Conservation (phyloP, 2,888 invertebrate species). For the Lasius platythorax region DNA sequence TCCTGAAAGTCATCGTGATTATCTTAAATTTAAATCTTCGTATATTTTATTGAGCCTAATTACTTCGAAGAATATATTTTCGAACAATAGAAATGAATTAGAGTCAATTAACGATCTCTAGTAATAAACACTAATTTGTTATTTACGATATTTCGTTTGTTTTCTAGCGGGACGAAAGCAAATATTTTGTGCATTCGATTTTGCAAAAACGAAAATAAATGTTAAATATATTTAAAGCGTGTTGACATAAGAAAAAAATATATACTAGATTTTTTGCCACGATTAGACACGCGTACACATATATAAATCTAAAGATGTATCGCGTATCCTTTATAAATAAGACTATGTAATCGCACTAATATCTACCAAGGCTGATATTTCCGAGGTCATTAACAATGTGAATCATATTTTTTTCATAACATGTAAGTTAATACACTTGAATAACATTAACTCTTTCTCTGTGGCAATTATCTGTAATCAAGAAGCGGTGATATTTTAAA, state of each 20-base stretch:
- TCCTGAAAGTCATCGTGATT: not conserved
- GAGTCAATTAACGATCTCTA: not conserved
- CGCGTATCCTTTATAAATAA: not conserved
- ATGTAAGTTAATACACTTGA: not conserved
- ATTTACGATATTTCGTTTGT: not conserved
- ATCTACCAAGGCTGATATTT: not conserved
- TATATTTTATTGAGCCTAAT: not conserved
- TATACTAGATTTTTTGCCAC: not conserved
- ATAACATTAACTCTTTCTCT: conserved; percentile 24
- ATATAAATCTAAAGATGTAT: not conserved
- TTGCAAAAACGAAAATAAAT: not conserved
- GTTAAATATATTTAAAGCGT: not conserved
- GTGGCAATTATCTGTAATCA: conserved; percentile 27
- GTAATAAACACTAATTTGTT: not conserved
- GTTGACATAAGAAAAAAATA: not conserved
- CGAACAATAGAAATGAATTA: not conserved
- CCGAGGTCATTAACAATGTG: not conserved
- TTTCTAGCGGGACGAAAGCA: not conserved
- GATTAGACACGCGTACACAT: not conserved
- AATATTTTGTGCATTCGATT: not conserved
- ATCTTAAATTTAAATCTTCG: conserved; percentile 3
- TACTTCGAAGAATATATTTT: not conserved
- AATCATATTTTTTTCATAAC: not conserved
- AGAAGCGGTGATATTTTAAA: not conserved
- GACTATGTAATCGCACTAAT: not conserved